phyloP scores from a whole-genome alignment of 2,113 vertebrate species.

The Eudyptes chrysolophus region DNA sequence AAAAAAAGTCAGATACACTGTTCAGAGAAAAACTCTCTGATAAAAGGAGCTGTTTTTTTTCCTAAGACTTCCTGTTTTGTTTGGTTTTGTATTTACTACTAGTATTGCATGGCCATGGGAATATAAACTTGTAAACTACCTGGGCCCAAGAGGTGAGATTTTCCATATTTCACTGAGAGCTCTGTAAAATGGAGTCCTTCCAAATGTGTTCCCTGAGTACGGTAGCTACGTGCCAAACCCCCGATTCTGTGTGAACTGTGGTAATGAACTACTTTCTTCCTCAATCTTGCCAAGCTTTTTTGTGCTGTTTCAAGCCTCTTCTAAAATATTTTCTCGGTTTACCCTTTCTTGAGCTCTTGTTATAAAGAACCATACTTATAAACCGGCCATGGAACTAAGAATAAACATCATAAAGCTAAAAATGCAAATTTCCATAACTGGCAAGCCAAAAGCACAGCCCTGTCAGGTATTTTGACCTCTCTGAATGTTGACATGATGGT shows the following conservation, averaged over 20 bases:
- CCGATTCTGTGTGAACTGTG: neutral
- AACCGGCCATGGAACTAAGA: neutral
- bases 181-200: neutral
- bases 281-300: neutral
- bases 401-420: neutral
- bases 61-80: neutral
- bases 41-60: neutral
- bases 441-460: neutral
- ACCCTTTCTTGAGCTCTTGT: neutral
- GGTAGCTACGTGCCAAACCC: neutral
- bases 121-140: neutral
- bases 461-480: neutral
- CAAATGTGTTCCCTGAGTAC: neutral
- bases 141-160: neutral
- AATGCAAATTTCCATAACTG: rapidly evolving
- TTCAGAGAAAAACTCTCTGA: neutral
- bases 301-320: neutral
- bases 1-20: neutral
- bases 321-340: neutral
- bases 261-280: neutral
- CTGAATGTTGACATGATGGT: neutral
- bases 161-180: neutral
- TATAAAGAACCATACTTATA: neutral
- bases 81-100: neutral
- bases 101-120: neutral